Evolutionary conservation across 2,797 vertebrate genomes (phyloP).

Genomic region (Enteromius afrohamiltoni): DNA sequence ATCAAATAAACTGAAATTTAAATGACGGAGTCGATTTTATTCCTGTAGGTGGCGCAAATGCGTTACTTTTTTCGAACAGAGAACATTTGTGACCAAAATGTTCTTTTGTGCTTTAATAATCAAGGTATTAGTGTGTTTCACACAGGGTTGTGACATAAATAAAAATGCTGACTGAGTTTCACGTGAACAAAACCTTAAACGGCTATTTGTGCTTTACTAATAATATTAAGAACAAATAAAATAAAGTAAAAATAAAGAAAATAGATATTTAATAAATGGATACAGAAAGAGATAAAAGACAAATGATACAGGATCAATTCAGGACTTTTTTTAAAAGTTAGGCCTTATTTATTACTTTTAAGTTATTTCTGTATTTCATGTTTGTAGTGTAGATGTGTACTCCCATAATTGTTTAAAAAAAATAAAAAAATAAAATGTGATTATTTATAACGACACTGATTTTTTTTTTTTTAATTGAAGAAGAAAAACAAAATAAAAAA

Average conservation of each 20-base stretch:
- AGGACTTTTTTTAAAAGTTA: not conserved
- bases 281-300: not conserved
- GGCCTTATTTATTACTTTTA: not conserved
- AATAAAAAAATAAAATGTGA: not conserved
- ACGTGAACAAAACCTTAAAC: not conserved
- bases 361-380: not conserved
- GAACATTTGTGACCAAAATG: not conserved
- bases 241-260: not conserved
- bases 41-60: conserved; percentile 17
- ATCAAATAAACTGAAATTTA: too few relatives aligned
- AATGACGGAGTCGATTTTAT: not conserved
- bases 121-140: not conserved
- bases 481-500: too few relatives aligned
- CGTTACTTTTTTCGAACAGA: not conserved
- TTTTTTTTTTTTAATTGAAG: too few relatives aligned
- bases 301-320: not conserved
- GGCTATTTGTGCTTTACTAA: not conserved
- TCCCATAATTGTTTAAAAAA: not conserved
- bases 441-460: not conserved
- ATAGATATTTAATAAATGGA: not conserved
- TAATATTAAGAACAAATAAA: not conserved
- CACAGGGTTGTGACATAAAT: not conserved
- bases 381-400: not conserved
- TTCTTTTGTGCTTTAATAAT: not conserved
- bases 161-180: not conserved